A percentile compares a stretch with the other conserved stretches of the same genome.
These are phyloP conservation scores for Pantelozetes paolii DNA, from an alignment of 2,888 invertebrate species.

Conservation along the genomic window DNA sequence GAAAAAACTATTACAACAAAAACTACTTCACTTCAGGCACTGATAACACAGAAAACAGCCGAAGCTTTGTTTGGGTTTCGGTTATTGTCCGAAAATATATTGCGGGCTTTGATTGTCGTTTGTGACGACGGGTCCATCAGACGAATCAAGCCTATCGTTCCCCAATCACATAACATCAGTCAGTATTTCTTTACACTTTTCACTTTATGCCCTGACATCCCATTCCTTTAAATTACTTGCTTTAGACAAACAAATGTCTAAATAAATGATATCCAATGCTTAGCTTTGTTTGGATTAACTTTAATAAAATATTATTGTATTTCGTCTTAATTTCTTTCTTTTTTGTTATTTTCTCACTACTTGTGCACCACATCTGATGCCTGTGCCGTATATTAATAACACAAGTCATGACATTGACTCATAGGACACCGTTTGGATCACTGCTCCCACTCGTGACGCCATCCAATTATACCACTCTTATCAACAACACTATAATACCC, in stretches of 20 bases:
- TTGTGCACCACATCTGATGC: not conserved
- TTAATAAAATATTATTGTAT: not conserved
- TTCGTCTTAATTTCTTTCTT: not conserved
- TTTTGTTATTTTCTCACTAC: not conserved
- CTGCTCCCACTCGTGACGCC: slow-evolving; percentile 28
- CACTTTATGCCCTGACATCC: not conserved
- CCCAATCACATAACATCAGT: slow-evolving; percentile 36
- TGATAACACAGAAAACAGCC: slow-evolving; percentile 44
- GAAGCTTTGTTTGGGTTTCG: slow-evolving; percentile 45
- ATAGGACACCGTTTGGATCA: slow-evolving; percentile 38
- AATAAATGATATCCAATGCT: slow-evolving; percentile 24
- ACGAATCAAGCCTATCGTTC: slow-evolving; percentile 37
- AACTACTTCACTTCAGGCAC: slow-evolving; percentile 44
- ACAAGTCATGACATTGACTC: slow-evolving; percentile 37
- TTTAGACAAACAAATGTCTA: not conserved
- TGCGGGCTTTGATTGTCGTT: slow-evolving; percentile 43
- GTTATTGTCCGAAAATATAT: slow-evolving; percentile 43
- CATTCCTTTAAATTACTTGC: slow-evolving; percentile 13
- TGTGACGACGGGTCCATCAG: slow-evolving; percentile 41
- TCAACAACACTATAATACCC: slow-evolving; percentile 29
- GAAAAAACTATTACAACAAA: not conserved
- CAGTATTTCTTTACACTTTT: not conserved
- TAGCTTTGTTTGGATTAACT: slow-evolving; percentile 4
- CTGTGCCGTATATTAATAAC: not conserved
- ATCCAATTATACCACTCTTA: slow-evolving; percentile 26